Evolutionary conservation across 2,113 vertebrate genomes (phyloP), one percentile per base, ranked within the genome.

Genomic region (Mustela nigripes): DNA sequence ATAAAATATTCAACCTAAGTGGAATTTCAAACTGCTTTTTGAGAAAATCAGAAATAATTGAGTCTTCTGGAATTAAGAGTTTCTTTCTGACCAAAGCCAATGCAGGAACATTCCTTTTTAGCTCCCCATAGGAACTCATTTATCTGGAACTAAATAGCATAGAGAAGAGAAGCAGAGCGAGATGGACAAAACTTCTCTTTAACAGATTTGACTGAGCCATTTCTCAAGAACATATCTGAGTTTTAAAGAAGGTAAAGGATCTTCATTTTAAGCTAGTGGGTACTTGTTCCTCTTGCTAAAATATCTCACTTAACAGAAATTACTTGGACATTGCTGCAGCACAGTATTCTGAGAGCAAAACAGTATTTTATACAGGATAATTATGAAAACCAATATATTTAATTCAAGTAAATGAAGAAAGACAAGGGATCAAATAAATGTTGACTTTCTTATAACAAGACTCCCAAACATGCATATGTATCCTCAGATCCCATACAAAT

Each of bases 161-260:
- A 91, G 33, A 90, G 89, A 90, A 85, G 28, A 94, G 31, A 89
- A 88, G n/a, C 9, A 78, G 9, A 95, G 18, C 50, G 33, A 74
- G 36, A 56, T 3, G 82, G 31, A 79, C 14, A 79, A 79, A 82
- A 2, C 31, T 45, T 74, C 50, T 74, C 91, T 79, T 91, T 89
- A 60, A 85, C 42, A 95, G 91, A 97, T 15, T 87, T 76, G 31
- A 73, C 36, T 89, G 48, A 86, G 2, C 87, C 67, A 83, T 93
- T 97, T 97, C 45, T 96, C 42, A 89, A 73, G 39, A 94, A 97
- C 15, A n/a, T 63, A 71, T 94, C 89, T 58, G 48, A 86, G 24
- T 86, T 97, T 82, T 85, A 94, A 94, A 80, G 58, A 91, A 89
- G 85, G 62, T 56, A 71, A 67, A 53, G 21, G 86, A 91, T 36